Evolutionary conservation across 2,113 vertebrate genomes (phyloP).

Genomic region (Hylia prasina): DNA sequence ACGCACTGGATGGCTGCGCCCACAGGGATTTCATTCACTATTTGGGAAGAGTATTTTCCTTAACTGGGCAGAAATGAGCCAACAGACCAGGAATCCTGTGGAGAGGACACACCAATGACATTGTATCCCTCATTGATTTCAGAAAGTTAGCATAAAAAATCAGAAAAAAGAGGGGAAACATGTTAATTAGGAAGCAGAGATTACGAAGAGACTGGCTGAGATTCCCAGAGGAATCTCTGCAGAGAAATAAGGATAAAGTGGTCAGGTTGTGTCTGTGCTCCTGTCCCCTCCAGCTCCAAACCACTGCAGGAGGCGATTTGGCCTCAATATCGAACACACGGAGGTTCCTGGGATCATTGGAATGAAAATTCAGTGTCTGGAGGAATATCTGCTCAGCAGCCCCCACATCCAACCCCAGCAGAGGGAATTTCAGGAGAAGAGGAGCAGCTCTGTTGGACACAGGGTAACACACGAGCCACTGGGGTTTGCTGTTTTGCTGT

Average conservation of each 20-base stretch:
- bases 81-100: rapidly evolving
- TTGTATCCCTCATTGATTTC: background rate
- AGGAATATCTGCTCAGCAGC: background rate
- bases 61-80: background rate
- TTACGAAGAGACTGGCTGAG: background rate
- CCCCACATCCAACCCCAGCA: background rate
- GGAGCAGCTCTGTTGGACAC: rapidly evolving
- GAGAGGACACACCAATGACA: background rate
- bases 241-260: background rate
- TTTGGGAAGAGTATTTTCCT: background rate
- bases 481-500: rapidly evolving
- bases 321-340: rapidly evolving
- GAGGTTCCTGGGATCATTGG: rapidly evolving
- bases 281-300: rapidly evolving
- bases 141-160: background rate
- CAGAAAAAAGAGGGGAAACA: rapidly evolving
- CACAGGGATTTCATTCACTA: rapidly evolving
- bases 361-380: background rate
- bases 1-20: background rate
- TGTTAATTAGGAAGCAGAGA: background rate
- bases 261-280: rapidly evolving
- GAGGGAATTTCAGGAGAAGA: background rate
- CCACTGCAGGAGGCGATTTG: rapidly evolving
- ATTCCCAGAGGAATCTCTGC: background rate
- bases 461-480: rapidly evolving